A percentile compares a stretch with the other conserved stretches of the same genome.
phyloP scores from a whole-genome alignment of 2,113 vertebrate genomes.

The Pelecanus crispus region DNA sequence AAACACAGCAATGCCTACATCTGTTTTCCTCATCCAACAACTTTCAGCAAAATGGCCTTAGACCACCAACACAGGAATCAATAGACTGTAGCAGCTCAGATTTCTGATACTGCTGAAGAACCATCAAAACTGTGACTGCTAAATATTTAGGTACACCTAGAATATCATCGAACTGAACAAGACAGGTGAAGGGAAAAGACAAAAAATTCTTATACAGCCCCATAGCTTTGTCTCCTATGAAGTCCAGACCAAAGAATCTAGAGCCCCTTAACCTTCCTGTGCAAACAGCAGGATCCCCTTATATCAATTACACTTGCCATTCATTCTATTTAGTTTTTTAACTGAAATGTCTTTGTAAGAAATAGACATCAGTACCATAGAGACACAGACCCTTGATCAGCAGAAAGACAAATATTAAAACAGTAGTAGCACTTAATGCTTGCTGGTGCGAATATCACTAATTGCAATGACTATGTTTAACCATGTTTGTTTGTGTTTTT shows the following conservation, averaged over 20 bases:
- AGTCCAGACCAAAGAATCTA: neutral
- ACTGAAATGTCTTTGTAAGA: neutral
- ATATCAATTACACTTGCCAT: neutral
- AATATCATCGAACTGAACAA: neutral
- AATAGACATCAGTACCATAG: neutral
- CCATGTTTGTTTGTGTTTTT: neutral
- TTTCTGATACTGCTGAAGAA: neutral
- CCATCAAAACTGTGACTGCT: neutral
- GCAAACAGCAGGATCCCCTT: neutral
- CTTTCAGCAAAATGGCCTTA: neutral
- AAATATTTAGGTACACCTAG: neutral
- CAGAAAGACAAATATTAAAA: neutral
- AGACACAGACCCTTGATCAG: neutral
- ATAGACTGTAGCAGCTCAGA: neutral
- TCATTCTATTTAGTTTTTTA: neutral
- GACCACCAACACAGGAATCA: neutral
- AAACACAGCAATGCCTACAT: neutral
- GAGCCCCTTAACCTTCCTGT: neutral
- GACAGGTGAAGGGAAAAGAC: neutral
- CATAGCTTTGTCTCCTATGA: neutral
- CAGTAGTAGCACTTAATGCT: neutral
- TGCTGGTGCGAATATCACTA: neutral
- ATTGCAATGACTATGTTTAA: neutral
- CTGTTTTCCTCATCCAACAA: neutral
- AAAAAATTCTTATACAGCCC: neutral